phyloP scores from a whole-genome alignment of 2,113 vertebrate species.

The Parus major region DNA sequence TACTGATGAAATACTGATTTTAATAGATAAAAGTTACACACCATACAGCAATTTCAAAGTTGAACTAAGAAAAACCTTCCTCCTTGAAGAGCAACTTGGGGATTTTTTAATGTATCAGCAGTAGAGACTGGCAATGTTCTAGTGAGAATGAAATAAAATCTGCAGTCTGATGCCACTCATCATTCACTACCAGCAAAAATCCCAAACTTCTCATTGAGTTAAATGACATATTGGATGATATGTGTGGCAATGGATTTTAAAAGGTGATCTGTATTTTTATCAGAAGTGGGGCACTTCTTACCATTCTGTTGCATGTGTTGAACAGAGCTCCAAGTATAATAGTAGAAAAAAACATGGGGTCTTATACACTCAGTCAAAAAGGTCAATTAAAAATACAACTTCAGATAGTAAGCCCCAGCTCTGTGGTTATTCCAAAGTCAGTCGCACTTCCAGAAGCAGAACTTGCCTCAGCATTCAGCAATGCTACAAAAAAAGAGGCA shows the following conservation, averaged over 20 bases:
- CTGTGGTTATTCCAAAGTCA: background rate
- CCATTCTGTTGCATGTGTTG: background rate
- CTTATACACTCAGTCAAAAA: background rate
- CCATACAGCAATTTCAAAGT: background rate
- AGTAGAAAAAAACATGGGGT: background rate
- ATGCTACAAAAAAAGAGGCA: background rate
- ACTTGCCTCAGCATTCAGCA: background rate
- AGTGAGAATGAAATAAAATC: background rate
- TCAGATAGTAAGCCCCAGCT: background rate
- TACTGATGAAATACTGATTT: background rate
- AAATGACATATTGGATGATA: background rate
- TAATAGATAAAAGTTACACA: background rate
- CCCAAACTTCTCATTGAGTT: background rate
- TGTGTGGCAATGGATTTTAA: background rate
- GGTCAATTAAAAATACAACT: background rate
- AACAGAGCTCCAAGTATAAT: background rate
- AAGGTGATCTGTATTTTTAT: background rate
- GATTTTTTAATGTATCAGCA: background rate
- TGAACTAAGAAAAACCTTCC: background rate
- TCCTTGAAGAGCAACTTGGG: background rate
- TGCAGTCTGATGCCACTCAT: background rate
- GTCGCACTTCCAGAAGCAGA: background rate
- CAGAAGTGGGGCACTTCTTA: background rate
- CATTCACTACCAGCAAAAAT: background rate
- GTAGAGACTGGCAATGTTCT: background rate